phyloP scores from a whole-genome alignment of 2,113 vertebrate genomes.

The Sander lucioperca region DNA sequence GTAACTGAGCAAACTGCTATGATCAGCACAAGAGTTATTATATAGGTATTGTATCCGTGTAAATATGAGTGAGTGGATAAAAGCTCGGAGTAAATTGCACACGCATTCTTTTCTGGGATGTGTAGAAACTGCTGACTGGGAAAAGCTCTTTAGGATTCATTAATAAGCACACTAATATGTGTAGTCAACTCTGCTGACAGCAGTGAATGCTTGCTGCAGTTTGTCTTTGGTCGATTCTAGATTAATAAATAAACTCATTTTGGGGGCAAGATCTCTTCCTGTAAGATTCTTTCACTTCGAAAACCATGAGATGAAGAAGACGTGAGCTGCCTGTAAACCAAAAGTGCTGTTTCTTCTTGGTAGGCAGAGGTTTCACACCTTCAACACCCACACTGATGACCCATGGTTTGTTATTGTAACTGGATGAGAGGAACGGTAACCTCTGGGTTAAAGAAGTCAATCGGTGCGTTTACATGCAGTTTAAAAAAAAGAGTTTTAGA shows the following conservation, averaged over 20 bases:
- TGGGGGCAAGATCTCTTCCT: background rate
- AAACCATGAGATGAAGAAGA: background rate
- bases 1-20: background rate
- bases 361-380: background rate
- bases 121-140: conserved; percentile 43
- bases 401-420: background rate
- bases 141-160: conserved; percentile 33
- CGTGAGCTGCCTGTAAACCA: background rate
- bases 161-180: conserved; percentile 32
- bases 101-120: conserved; percentile 17
- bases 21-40: background rate
- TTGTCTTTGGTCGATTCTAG: conserved; percentile 2
- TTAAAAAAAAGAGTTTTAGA: no score
- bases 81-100: conserved; percentile 27
- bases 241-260: conserved; percentile 32
- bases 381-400: background rate
- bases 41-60: background rate
- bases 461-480: background rate
- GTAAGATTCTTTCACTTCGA: background rate
- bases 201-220: background rate
- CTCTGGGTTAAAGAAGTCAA: background rate
- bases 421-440: background rate
- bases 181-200: conserved; percentile 14
- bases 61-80: conserved; percentile 42
- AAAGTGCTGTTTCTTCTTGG: background rate